Conservation (phyloP, 2,797 vertebrate genomes). For the Delichon dasypus region DNA sequence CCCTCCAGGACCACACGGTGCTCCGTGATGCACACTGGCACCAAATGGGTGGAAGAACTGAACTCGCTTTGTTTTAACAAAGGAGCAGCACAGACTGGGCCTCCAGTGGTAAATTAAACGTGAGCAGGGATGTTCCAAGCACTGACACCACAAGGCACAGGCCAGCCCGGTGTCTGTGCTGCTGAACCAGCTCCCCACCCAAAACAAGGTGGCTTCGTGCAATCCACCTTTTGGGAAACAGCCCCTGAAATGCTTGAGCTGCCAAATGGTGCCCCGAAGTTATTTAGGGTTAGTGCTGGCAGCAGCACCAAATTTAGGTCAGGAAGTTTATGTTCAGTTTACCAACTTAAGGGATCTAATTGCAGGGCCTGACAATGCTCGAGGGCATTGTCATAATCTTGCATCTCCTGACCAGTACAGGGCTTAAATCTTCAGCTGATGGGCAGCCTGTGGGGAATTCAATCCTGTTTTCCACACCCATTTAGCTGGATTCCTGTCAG, state of each 20-base stretch:
- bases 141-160: neutral
- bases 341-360: neutral
- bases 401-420: neutral
- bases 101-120: neutral
- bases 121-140: neutral
- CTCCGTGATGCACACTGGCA: neutral
- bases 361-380: neutral
- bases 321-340: neutral
- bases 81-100: neutral
- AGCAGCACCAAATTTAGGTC: neutral
- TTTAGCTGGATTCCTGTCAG: neutral
- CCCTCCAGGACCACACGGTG: neutral
- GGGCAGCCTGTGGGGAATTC: neutral
- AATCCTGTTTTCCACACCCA: neutral
- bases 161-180: neutral
- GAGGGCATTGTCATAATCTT: neutral
- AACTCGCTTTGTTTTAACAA: neutral
- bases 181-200: neutral
- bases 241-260: neutral
- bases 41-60: neutral
- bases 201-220: neutral
- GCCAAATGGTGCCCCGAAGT: neutral
- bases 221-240: neutral
- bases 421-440: neutral
- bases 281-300: neutral